Percentiles rank a stretch among this genome's conserved stretches.
These are phyloP conservation scores for Drosophila subsilvestris DNA, from an alignment of 2,888 invertebrate genomes.

Conservation along the genomic window DNA sequence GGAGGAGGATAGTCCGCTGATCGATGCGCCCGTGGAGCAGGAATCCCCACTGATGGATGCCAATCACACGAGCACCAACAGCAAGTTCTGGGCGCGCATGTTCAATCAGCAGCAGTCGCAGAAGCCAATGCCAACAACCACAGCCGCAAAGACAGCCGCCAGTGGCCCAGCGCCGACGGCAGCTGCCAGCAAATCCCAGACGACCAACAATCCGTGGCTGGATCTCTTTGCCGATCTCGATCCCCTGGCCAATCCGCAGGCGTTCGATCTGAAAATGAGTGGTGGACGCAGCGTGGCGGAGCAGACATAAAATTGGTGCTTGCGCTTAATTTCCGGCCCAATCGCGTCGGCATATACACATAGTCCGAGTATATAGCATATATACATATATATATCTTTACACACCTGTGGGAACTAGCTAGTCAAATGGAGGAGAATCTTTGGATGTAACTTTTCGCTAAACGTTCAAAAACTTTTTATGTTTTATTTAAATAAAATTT, in stretches of 20 bases:
- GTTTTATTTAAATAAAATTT: constrained; percentile 77
- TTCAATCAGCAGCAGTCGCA: constrained; percentile 48
- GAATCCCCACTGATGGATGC: constrained; percentile 19
- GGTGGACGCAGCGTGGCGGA: constrained; percentile 75
- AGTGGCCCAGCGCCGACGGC: constrained; percentile 1
- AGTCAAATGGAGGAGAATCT: constrained; percentile 45
- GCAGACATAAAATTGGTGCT: constrained; percentile 71
- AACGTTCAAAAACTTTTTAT: constrained; percentile 71
- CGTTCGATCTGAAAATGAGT: constrained; percentile 80
- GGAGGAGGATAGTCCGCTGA: constrained; percentile 58
- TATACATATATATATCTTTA: constrained; percentile 11
- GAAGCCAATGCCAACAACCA: constrained; percentile 35
- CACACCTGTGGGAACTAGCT: constrained; percentile 26
- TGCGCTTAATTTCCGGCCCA: constrained; percentile 14
- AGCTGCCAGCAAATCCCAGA: constrained; percentile 22
- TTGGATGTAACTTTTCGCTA: constrained; percentile 74
- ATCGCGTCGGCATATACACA: neutral
- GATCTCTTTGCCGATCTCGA: constrained; percentile 82
- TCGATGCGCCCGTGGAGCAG: constrained; percentile 50
- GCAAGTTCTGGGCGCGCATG: constrained; percentile 71
- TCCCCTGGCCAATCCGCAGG: constrained; percentile 81
- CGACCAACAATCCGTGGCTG: constrained; percentile 73
- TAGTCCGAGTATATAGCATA: neutral
- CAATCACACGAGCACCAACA: constrained; percentile 40
- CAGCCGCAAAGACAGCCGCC: constrained; percentile 1